Percentiles rank a stretch among this genome's conserved stretches.
Evolutionary conservation across 2,113 vertebrate species (phyloP).

Genomic region (Mustelus asterias): DNA sequence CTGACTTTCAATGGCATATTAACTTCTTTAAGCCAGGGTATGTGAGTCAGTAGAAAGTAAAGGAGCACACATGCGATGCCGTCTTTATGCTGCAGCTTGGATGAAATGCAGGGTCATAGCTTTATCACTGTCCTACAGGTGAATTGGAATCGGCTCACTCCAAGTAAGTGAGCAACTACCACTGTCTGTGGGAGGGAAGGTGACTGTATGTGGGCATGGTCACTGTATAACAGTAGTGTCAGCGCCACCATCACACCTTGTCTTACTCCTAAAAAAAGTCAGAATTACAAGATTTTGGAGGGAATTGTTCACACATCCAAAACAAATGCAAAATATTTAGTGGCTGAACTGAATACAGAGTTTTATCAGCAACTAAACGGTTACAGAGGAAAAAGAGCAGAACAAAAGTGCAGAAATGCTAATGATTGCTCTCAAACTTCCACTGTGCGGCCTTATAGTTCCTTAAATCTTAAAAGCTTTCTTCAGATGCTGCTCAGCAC

Average conservation of each 20-base stretch:
- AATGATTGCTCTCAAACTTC: neutral
- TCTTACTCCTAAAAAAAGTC: neutral
- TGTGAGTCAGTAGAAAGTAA: neutral
- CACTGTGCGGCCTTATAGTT: neutral
- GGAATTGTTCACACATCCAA: neutral
- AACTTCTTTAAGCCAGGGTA: neutral
- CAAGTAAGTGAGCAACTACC: neutral
- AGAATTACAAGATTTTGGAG: neutral
- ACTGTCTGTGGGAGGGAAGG: neutral
- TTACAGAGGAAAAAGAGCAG: neutral
- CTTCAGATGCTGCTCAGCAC: neutral
- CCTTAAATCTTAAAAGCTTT: neutral
- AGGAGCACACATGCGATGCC: neutral
- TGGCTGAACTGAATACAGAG: neutral
- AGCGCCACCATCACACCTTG: neutral
- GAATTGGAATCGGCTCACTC: neutral
- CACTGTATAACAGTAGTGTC: neutral
- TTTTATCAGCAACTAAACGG: neutral
- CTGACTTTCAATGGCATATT: neutral
- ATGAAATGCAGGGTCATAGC: neutral
- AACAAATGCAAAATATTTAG: neutral
- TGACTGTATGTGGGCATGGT: neutral
- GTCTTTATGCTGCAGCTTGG: neutral
- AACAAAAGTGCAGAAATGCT: neutral
- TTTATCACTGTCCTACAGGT: neutral